phyloP scores from a whole-genome alignment of 37 sponge, comb jelly and placozoan genomes.

The Crambe crambe region DNA sequence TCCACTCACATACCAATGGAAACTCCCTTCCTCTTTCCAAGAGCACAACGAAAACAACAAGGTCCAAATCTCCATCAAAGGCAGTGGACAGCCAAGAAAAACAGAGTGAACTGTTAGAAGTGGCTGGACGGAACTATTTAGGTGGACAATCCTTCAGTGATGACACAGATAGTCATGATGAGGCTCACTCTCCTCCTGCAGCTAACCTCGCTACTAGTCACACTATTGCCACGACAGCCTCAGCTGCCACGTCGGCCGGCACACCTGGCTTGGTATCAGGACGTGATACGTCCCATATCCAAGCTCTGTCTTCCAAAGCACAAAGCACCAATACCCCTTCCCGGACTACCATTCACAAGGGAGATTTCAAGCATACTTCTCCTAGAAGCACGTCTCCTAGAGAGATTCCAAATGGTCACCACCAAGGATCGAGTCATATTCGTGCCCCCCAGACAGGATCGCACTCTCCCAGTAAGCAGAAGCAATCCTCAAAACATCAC shows the following conservation, averaged over 20 bases:
- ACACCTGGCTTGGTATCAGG: background rate
- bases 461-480: background rate
- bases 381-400: background rate
- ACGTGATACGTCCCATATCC: too few relatives aligned
- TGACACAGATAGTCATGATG: background rate
- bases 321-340: too few relatives aligned
- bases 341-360: too few relatives aligned
- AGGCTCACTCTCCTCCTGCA: background rate
- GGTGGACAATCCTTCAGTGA: slow-evolving; percentile 2
- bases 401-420: too few relatives aligned
- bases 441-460: background rate
- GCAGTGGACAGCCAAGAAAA: background rate
- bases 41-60: background rate
- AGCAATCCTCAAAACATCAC: background rate
- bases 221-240: too few relatives aligned
- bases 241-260: too few relatives aligned
- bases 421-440: too few relatives aligned
- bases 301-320: too few relatives aligned
- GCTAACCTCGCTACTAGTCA: background rate
- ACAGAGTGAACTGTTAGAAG: background rate
- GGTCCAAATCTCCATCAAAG: background rate
- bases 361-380: background rate
- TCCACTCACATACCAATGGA: background rate
- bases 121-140: background rate
- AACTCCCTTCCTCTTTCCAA: background rate